Conservation (phyloP, 2,888 invertebrate genomes). For the Lumbricus terrestris region DNA sequence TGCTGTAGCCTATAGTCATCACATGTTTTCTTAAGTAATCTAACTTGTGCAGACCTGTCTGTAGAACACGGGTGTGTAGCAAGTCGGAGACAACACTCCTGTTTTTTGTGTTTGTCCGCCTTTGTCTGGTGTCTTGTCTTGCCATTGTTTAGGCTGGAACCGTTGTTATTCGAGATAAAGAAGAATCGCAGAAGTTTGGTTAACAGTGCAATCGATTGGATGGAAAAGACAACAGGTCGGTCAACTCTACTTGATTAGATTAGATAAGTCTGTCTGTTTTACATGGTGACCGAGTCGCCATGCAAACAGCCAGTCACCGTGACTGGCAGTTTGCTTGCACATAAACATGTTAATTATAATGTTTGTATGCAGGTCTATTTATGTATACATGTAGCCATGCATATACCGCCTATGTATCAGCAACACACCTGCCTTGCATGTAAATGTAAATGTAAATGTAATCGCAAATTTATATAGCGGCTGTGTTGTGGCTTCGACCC, state of each 20-base stretch:
- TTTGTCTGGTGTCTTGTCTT: not conserved
- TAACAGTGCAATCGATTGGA: not conserved
- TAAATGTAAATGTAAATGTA: not conserved
- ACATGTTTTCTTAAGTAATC: too few relatives aligned
- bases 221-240: not conserved
- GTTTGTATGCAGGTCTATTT: not conserved
- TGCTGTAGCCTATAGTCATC: too few relatives aligned
- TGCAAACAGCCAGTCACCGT: too few relatives aligned
- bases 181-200: not conserved
- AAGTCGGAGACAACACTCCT: not conserved
- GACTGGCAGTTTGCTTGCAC: not conserved
- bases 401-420: too few relatives aligned
- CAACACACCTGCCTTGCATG: too few relatives aligned
- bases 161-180: not conserved
- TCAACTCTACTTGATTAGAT: not conserved
- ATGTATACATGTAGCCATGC: not conserved
- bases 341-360: not conserved
- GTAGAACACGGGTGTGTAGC: too few relatives aligned
- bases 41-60: too few relatives aligned
- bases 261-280: not conserved
- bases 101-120: not conserved
- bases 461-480: too few relatives aligned
- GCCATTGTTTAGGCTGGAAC: not conserved
- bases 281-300: too few relatives aligned
- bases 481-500: too few relatives aligned